These are phyloP conservation scores for Coreius guichenoti DNA, from an alignment of 2,797 vertebrate species.

Conservation along the genomic window DNA sequence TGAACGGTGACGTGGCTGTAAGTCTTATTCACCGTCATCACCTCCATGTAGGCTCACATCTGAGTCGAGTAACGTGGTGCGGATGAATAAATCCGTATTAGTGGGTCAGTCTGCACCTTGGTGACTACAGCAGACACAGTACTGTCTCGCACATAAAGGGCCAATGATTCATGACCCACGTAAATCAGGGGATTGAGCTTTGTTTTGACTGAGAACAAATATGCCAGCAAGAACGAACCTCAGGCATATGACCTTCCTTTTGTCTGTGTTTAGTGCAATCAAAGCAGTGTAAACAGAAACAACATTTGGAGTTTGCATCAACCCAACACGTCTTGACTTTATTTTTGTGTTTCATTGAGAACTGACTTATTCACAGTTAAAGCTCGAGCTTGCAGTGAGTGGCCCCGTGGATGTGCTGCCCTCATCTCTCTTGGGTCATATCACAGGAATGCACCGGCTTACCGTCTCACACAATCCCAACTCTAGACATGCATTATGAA, in stretches of 20 bases:
- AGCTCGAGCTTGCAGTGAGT: background rate
- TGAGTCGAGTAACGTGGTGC: background rate
- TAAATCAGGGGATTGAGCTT: conserved; percentile 16
- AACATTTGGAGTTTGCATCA: background rate
- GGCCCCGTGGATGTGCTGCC: conserved; percentile 15
- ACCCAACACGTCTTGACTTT: background rate
- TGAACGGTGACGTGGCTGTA: conserved; percentile 39
- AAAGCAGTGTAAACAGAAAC: background rate
- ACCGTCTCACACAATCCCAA: conserved; percentile 32
- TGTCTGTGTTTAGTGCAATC: background rate
- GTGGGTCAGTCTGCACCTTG: background rate
- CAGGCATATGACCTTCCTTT: background rate
- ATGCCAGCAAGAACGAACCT: background rate
- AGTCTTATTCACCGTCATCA: conserved; percentile 45
- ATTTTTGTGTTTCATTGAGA: conserved; percentile 13
- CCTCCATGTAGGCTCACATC: conserved; percentile 9
- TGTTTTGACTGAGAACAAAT: conserved; percentile 27
- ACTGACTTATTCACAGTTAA: conserved; percentile 20
- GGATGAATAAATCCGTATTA: conserved; percentile 18
- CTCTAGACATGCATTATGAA: conserved; percentile 33
- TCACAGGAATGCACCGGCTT: conserved; percentile 28
- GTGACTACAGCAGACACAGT: background rate
- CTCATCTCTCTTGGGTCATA: conserved; percentile 36
- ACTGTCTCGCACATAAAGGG: background rate
- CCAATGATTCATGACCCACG: conserved; percentile 28